phyloP scores from a whole-genome alignment of 1,140 invertebrate species.

The Ooceraea biroi region DNA sequence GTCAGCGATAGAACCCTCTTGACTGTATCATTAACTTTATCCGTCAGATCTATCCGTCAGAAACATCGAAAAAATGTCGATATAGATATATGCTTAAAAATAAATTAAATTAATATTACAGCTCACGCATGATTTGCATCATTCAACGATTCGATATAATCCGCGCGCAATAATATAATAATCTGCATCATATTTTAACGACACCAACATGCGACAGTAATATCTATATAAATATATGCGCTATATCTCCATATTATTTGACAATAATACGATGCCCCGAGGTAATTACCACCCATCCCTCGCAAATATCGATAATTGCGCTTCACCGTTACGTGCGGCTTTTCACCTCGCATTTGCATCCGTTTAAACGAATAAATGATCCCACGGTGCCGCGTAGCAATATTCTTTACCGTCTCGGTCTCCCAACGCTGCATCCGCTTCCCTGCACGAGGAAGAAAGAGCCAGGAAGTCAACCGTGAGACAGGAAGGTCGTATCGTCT shows the following conservation, averaged over 20 bases:
- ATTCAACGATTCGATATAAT: not conserved
- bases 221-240: not conserved
- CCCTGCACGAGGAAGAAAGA: slow-evolving; percentile 26
- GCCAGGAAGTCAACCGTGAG: slow-evolving; percentile 60
- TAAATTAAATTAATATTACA: not conserved
- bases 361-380: slow-evolving; percentile 51
- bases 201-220: not conserved
- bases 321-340: slow-evolving; percentile 42
- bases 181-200: not conserved
- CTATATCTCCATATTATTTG: not conserved
- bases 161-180: not conserved
- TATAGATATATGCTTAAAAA: not conserved
- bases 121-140: not conserved
- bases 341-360: slow-evolving; percentile 52
- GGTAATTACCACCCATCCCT: not conserved
- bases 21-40: slow-evolving; percentile 15
- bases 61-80: not conserved
- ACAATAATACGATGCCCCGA: slow-evolving; percentile 10
- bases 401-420: slow-evolving; percentile 9
- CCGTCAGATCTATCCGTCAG: not conserved
- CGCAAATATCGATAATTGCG: slow-evolving; percentile 23
- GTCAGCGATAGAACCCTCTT: slow-evolving; percentile 39
- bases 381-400: slow-evolving; percentile 42
- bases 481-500: slow-evolving; percentile 65
- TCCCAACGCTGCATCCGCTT: not conserved